Base-by-base conservation (phyloP, 2,888 invertebrate genomes). In the Cacoxenus indagator region DNA sequence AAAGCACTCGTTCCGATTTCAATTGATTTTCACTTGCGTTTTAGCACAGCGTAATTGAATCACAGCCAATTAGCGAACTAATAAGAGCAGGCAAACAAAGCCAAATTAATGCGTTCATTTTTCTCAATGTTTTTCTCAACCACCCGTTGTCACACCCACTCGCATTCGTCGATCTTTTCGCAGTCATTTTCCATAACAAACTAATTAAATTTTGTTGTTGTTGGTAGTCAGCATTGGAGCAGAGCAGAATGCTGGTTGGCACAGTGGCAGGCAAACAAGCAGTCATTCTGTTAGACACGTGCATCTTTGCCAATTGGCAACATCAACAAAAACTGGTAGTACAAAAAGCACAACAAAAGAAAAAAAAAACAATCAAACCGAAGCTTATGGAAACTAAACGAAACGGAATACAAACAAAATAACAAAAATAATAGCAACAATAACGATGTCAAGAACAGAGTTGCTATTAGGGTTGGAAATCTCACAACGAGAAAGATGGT, bases 21-120 rank as follows among this genome's bases (percentile, higher is more conserved):
- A n/a, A n/a, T n/a, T n/a, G n/a, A n/a, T n/a, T n/a, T n/a, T 37
- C 19, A 37, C 11, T 61, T 11, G 8, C 9, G 17, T 51, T 71
- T 73, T 73, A 72, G 67, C 68, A 69, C 69, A 73, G 22, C 51
- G 22, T 73, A 71, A 74, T 74, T 74, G 72, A 71, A 72, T 69
- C 68, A 72, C 70, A 70, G 66, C 68, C 72, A 73, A 72, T 73
- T 73, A 75, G 73, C 67, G 67, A 51, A 61, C 67, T 27, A 67
- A 54, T 43, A 66, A 66, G 29, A 11, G 57, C 43, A 17, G n/a
- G 11, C 54, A 43, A 59, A 67, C 51, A 59, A 61, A 51, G 54
- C 54, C 61, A 67, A 67, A 67, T 67, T 62, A 62, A 54, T 17
- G 67, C 67, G 46, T 67, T 67, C 17, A 43, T 67, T 43, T 31